Base-by-base conservation (phyloP, 2,113 vertebrate species). In the Trematocara nigrifrons region DNA sequence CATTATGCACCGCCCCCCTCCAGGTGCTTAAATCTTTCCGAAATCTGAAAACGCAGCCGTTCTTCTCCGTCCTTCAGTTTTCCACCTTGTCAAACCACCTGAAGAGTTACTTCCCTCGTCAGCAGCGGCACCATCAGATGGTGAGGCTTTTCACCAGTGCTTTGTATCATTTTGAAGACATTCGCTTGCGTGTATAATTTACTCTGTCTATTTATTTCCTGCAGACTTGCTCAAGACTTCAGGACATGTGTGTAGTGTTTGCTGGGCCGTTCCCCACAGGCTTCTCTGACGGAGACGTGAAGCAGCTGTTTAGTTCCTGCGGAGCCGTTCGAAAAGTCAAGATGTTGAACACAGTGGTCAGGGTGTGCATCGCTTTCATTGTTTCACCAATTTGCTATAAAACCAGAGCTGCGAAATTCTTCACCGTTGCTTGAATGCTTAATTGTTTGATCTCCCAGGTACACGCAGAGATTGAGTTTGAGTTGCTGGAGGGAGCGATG, bases 241-340 rank as follows among this genome's bases (percentile, higher is more conserved):
- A 91, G 76, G 95, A 97, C 78, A 96, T 98, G 97, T 96, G 97
- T 69, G 96, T 96, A 4, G 93, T 98, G 86, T 98, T 97, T 3
- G 97, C 93, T 10, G 97, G 97, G 40, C 98, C 98, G 16, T 96
- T 98, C 89, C 94, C 94, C 57, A 92, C 91, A 13, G 82, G 80
- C 31, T 95, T 95, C 71, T 94, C 95, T 29, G 64, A 96, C 10
- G 91, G 77, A 57, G 86, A 96, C 42, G 94, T 97, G 86, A 96
- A 89, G 92, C 96, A 85, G 78, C 91, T 96, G 47, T 97, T 98
- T 86, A 40, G 91, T 42, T 95, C 86, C 71, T 98, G 97, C 42
- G 97, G 97, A 42, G 94, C 96, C 3, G 91, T 98, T 56, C 90
- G 6, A 2, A 96, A 93, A 35, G 56, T 98, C 51, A 91, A 79